Base-by-base conservation (phyloP, 1,140 invertebrate species). In the Ips typographus region DNA sequence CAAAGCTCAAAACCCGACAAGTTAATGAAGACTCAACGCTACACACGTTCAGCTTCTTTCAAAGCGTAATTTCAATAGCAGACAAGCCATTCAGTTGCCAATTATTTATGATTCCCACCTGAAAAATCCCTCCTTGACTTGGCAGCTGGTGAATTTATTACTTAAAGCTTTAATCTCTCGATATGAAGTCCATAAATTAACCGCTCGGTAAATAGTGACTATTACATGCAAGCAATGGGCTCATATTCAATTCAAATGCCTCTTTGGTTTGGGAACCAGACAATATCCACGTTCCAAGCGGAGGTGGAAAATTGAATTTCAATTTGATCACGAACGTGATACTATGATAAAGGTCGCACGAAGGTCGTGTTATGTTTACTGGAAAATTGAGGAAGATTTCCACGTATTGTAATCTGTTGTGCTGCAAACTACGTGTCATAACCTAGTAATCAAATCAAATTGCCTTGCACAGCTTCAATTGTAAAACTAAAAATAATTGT, bases 161-260 rank as follows among this genome's bases (percentile, higher is more conserved):
- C 52, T 37, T 5, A n/a, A 37, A 55, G 52, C 5, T 55, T 55
- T 55, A 38, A 55, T 55, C 52, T 37, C 37, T 55, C 37, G 52
- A 55, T 55, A 55, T 55, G 52, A 55, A 55, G 52, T 38, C 52
- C n/a, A 55, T 55, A 55, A 40, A 42, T 41, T 59, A 42, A 8
- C 41, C 41, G 37, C 8, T 41, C 36, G 4, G 8, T 5, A 55
- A 55, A 36, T 7, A 40, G 37, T 39, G 57, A 40, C 40, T 41
- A 42, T 40, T 41, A 41, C 1, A 41, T 40, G 37, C 5, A 41
- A 4, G 39, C 37, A 8, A 41, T 8, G 41, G 4, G 41, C 40
- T 8, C 37, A 40, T 40, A 59, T 59, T 59, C 57, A 59, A 59
- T 59, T 59, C 57, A 59, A 59, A 59, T 59, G 39, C 8, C 6